Base-by-base conservation (phyloP, 1,140 invertebrate species). In the Drosophila mauritiana region DNA sequence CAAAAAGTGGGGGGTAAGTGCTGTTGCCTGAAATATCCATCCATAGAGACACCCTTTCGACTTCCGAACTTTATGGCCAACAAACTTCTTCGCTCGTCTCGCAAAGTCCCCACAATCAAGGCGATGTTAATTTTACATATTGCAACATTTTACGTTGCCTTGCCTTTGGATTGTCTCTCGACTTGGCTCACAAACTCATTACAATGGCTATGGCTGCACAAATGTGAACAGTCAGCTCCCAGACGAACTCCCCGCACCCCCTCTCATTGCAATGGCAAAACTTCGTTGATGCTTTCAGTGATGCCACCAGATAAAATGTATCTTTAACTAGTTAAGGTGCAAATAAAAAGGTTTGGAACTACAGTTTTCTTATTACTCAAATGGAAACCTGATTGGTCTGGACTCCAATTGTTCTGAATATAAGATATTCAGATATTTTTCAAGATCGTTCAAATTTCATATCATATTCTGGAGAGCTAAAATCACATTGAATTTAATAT, bases 161-260 rank as follows among this genome's bases (percentile, higher is more conserved):
- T 54, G 67, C 49, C 57, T 20, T 36, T 31, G 58, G 36, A 74
- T 61, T 45, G 62, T 45, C 52, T 46, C 48, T 57, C 45, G 45
- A 43, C 70, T 56, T 58, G 65, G 64, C 73, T 46, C 46, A 46
- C 51, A 76, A 88, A 82, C 80, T 89, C 79, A 88, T 89, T 89
- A 89, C 85, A 88, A 73, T 84, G 61, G 63, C 83, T 83, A 73
- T 89, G 72, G 56, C 83, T 86, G 83, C 74, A 77, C 83, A 83
- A 86, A 88, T 86, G 82, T 85, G 78, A 76, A 77, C 79, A 78
- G 76, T 79, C 68, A 63, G 76, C 65, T 57, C 27, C 36, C 63
- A 52, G 45, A 27, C 45, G 22, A 22, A 15, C 22, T 11, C 34
- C 5, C 15, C 40, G 15, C 11, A 4, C n/a, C 4, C 39, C 42